Evolutionary conservation across 1,140 invertebrate species (phyloP).

Genomic region (Cherax quadricarinatus): DNA sequence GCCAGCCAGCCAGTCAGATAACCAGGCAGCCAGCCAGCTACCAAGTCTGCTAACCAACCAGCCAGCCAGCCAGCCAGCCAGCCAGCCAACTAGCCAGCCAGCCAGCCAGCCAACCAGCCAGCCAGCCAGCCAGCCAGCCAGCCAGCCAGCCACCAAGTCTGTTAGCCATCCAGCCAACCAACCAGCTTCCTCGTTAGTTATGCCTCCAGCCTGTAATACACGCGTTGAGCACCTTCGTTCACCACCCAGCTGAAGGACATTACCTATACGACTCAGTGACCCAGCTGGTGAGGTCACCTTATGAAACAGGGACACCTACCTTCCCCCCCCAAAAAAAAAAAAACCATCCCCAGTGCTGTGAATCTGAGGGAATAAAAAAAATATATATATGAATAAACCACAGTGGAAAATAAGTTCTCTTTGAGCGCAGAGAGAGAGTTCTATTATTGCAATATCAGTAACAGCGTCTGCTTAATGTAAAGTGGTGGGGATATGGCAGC

Average conservation of each 20-base stretch:
- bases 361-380: conserved; percentile 11
- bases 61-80: background rate
- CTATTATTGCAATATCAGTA: conserved; percentile 71
- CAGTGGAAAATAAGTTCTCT: conserved; percentile 68
- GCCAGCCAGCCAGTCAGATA: background rate
- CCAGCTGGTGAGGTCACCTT: background rate
- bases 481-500: conserved; percentile 30
- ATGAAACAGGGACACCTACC: background rate
- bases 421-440: conserved; percentile 55
- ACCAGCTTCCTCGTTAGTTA: background rate
- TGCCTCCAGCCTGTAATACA: background rate
- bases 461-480: conserved; percentile 68
- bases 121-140: background rate
- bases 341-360: conserved; percentile 17
- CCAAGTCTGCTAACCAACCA: background rate
- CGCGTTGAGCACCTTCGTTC: background rate
- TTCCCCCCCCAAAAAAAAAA: background rate
- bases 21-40: background rate
- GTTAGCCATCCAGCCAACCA: background rate
- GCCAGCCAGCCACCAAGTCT: background rate
- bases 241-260: background rate
- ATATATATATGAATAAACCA: conserved; percentile 45
- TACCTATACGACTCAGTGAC: background rate
- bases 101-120: too few species aligned
- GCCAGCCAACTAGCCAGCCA: too few species aligned